Evolutionary conservation across 1,140 invertebrate species (phyloP).

Genomic region (Diorhabda sublineata): DNA sequence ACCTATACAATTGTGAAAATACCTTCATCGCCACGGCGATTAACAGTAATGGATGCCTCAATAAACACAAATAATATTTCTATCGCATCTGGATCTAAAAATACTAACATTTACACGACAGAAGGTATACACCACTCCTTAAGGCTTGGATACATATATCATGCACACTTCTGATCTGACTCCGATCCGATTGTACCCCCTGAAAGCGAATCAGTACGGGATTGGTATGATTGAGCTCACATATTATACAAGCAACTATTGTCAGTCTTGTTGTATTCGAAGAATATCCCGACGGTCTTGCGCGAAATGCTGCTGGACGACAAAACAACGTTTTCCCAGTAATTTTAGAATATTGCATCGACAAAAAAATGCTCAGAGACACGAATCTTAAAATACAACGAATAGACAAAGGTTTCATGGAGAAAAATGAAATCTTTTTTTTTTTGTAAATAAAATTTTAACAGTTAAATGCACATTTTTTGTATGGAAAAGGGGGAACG

Average conservation of each 20-base stretch:
- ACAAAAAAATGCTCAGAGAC: neutral
- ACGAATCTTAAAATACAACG: slow-evolving; percentile 12
- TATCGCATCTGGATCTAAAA: no score
- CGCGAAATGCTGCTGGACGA: slow-evolving; percentile 6
- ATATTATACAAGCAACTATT: neutral
- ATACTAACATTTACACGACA: neutral
- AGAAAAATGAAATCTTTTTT: slow-evolving; percentile 14
- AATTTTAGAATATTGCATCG: slow-evolving; percentile 5
- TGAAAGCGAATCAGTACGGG: no score
- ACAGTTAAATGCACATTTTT: no score
- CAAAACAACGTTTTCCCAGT: slow-evolving; percentile 10
- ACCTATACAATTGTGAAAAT: no score
- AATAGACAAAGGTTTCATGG: slow-evolving; percentile 31
- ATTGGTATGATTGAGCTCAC: no score
- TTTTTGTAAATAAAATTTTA: no score
- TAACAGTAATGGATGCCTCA: no score
- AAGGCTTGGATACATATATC: neutral
- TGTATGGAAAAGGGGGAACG: no score
- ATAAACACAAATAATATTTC: no score
- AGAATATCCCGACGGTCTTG: slow-evolving; percentile 16
- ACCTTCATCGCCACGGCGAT: no score
- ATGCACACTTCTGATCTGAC: no score
- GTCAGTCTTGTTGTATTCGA: neutral
- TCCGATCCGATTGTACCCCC: no score
- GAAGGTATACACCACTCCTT: slow-evolving; percentile 1